Conservation (phyloP, 2,113 vertebrate genomes). For the Piprites chloris region DNA sequence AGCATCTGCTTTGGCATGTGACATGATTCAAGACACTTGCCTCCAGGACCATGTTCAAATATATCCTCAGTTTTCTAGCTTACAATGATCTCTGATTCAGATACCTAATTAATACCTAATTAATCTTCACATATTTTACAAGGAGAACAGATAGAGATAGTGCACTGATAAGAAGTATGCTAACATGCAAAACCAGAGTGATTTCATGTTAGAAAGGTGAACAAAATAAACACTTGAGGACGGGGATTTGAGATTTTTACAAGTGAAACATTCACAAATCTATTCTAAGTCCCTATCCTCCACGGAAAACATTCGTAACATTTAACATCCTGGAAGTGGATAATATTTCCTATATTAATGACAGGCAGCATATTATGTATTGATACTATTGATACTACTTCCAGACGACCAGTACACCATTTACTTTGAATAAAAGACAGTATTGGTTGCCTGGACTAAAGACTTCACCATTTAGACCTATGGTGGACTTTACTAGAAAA, state of each 20-base stretch:
- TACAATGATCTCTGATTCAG: neutral
- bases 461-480: neutral
- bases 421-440: neutral
- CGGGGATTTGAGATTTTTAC: neutral
- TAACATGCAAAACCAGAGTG: neutral
- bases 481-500: neutral
- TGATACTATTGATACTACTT: neutral
- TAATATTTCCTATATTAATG: neutral
- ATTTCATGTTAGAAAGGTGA: neutral
- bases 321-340: neutral
- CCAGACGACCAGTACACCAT: neutral
- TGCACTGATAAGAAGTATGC: neutral
- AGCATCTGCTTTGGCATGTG: neutral
- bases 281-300: neutral
- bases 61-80: neutral
- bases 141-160: neutral
- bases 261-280: neutral
- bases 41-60: neutral
- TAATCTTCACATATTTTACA: neutral
- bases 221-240: neutral
- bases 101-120: neutral
- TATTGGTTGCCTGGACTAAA: neutral
- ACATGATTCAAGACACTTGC: neutral
- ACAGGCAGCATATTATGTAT: neutral
- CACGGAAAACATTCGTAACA: neutral